Conservation (phyloP, 1,140 invertebrate genomes). For the Ylistrum balloti region DNA sequence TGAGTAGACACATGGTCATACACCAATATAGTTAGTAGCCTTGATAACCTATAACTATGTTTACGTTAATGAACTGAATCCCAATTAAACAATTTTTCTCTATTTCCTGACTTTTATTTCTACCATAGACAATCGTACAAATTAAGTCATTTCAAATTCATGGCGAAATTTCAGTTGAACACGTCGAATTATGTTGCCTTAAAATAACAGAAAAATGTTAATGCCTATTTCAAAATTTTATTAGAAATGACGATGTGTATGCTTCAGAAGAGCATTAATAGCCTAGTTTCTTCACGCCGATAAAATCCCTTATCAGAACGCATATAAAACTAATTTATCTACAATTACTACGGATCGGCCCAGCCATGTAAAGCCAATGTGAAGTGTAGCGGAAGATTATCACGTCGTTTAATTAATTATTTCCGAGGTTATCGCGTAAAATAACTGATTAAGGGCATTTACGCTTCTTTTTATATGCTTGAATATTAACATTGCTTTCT, state of each 20-base stretch:
- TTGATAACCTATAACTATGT: too few relatives aligned
- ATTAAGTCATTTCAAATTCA: too few relatives aligned
- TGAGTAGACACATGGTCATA: constrained; percentile 44
- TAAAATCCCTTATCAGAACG: neutral
- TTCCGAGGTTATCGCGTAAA: constrained; percentile 37
- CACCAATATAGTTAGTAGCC: too few relatives aligned
- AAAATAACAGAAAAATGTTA: too few relatives aligned
- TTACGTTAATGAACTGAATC: too few relatives aligned
- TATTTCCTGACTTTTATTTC: too few relatives aligned
- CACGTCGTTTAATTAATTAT: constrained; percentile 4
- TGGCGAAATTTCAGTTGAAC: too few relatives aligned
- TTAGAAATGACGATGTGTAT: too few relatives aligned
- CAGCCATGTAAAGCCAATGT: neutral
- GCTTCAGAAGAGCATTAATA: neutral
- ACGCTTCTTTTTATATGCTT: neutral
- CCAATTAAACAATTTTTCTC: too few relatives aligned
- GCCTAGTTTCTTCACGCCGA: neutral
- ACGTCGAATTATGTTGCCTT: too few relatives aligned
- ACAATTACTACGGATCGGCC: neutral
- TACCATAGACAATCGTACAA: too few relatives aligned
- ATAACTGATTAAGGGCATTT: neutral
- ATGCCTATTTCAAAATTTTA: too few relatives aligned
- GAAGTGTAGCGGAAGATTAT: constrained; percentile 33
- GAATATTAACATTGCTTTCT: neutral
- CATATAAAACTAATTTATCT: constrained; percentile 40